Base-by-base conservation (phyloP, 2,113 vertebrate genomes). In the Chiloscyllium plagiosum region DNA sequence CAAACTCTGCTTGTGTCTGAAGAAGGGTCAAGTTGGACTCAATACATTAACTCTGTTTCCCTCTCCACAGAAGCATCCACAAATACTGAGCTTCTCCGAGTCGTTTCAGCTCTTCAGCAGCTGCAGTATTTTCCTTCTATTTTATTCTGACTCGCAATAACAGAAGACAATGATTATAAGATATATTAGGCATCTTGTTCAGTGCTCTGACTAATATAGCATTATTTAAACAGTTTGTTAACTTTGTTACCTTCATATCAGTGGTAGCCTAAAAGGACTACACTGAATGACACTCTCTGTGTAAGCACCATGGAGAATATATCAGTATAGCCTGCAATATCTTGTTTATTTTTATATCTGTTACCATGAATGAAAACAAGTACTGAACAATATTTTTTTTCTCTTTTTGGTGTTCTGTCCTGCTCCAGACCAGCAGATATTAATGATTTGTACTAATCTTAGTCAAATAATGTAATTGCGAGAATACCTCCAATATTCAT, bases 331-430 rank as follows among this genome's bases (percentile, higher is more conserved):
- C 52, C 12, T 93, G 22, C 37, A 68, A 93, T 19, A 17, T 37
- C 33, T 10, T 93, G 89, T 93, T 93, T 68, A 68, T 93, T 93
- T 42, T 66, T 68, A 93, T 66, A 19, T 93, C 33, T n/a, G 61
- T n/a, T 61, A 93, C n/a, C 33, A 66, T 65, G 17, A 93, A 93
- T 66, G 61, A 93, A 93, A 61, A 93, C 33, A 93, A 66, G 66
- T n/a, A 93, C 56, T 7, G 29, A 33, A 37, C 20, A 93, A 66
- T 66, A 93, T 93, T 93, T 93, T 66, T 93, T 93, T 93, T 66
- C 3, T 61, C 66, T 66, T 93, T 15, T 66, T 19, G 37, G 89
- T 65, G 66, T 93, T 93, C 7, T 66, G 22, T 37, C 61, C 66
- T 66, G 6, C 56, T 92, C 2, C 56, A n/a, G 56, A 56, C 56